Base-by-base conservation (phyloP, 23 tunicate species). In the Styela clava region DNA sequence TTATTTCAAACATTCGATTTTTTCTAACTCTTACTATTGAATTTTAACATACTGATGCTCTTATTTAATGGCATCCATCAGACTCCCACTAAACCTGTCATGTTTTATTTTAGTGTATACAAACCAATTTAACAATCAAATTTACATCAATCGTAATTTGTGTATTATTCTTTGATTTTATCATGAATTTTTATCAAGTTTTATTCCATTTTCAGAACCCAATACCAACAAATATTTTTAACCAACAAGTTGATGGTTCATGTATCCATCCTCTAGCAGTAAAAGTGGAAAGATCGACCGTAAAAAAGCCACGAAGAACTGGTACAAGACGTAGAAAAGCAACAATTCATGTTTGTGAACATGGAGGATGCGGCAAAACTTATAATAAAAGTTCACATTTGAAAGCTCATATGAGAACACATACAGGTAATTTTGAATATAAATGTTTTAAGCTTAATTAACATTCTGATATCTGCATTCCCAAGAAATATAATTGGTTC, bases 361-460 rank as follows among this genome's bases (percentile, higher is more conserved):
- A 94, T 67, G 82, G 74, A 74, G 91, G 99, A 30, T 94, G 99
- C 74, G 95, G 91, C 30, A 94, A 94, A 67, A 94, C 99, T 27
- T 94, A 94, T 78, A 94, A 90, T 33, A 94, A 94, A 85, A 89
- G 95, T 35, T 89, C 95, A 3, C 99, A 94, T 61, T 76, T 94
- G 34, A 94, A 94, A 83, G 99, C 99, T 1, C 99, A 94, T 62
- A 82, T 89, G 89, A 78, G 99, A 67, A 94, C 99, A 18, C 99
- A 94, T 83, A 94, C 99, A 79, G 99, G 99, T 94, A 33, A n/a
- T n/a, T n/a, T n/a, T 93, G 36, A 94, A 94, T 44, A 44, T 44
- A 44, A 12, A 5, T 5, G 56, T 12, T 44, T 44, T 44, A n/a
- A n/a, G n/a, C n/a, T 44, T 44, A 44, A 7, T 44, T 7, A 5